These are phyloP conservation scores for Paratilapia polleni DNA, from an alignment of 2,113 vertebrate genomes.

Conservation along the genomic window DNA sequence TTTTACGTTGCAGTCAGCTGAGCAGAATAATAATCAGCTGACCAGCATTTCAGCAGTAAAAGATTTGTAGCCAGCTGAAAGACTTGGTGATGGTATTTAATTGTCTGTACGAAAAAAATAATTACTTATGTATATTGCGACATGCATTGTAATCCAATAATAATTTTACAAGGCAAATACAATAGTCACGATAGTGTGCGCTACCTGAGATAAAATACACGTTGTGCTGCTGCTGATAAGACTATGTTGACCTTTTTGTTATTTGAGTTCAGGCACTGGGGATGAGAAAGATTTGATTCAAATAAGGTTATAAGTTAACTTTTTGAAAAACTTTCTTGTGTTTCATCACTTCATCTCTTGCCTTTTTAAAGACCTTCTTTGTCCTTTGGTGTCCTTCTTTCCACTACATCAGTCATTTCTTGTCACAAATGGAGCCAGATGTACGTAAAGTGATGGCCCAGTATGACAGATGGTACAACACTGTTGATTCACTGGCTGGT, in stretches of 20 bases:
- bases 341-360: neutral
- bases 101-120: neutral
- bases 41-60: neutral
- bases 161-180: neutral
- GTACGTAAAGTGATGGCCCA: neutral
- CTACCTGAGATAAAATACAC: neutral
- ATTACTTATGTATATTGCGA: neutral
- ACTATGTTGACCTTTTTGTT: neutral
- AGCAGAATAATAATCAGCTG: neutral
- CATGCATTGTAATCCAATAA: neutral
- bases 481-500: slow-evolving; percentile 17
- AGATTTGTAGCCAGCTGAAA: neutral
- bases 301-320: neutral
- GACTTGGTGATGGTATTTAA: neutral
- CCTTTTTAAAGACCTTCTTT: neutral
- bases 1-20: neutral
- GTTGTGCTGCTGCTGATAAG: neutral
- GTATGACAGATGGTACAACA: neutral
- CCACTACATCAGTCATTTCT: neutral
- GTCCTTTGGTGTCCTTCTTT: neutral
- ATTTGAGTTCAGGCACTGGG: neutral
- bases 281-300: neutral
- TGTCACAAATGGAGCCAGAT: neutral
- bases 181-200: rapidly evolving
- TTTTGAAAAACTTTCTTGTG: neutral